phyloP scores from a whole-genome alignment of 2,113 vertebrate species.

The Nothobranchius furzeri region DNA sequence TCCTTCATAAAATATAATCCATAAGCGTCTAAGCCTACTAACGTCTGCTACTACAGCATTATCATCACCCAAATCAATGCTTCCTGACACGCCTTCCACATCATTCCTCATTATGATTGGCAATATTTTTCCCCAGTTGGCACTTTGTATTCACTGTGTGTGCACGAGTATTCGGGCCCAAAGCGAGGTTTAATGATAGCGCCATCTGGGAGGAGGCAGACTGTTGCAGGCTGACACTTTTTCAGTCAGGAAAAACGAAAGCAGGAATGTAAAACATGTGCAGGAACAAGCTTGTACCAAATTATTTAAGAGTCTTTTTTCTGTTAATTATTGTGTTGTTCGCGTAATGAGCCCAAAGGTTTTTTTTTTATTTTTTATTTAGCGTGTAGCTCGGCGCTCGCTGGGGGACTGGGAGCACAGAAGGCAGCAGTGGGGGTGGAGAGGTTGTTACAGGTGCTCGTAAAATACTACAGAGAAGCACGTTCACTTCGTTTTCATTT shows the following conservation, averaged over 20 bases:
- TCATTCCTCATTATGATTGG: conserved; percentile 68
- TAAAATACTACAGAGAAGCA: conserved; percentile 23
- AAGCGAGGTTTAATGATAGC: conserved; percentile 69
- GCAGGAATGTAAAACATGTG: conserved; percentile 55
- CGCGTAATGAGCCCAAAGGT: conserved; percentile 4
- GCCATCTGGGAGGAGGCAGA: conserved; percentile 72
- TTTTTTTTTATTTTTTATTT: neutral
- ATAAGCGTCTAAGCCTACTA: conserved; percentile 27
- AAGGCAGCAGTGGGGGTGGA: neutral
- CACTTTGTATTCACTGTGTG: conserved; percentile 55
- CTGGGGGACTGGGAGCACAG: neutral
- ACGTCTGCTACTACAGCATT: conserved; percentile 57
- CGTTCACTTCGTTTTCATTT: conserved; percentile 17
- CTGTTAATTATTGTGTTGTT: conserved; percentile 34
- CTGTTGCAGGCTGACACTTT: conserved; percentile 52
- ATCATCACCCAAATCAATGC: conserved; percentile 63
- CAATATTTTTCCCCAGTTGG: conserved; percentile 58
- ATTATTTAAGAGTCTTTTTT: conserved; percentile 46
- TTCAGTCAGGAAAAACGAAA: conserved; percentile 38
- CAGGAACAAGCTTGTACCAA: conserved; percentile 32
- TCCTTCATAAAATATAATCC: conserved; percentile 22
- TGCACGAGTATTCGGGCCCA: conserved; percentile 39
- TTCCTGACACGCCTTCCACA: conserved; percentile 47
- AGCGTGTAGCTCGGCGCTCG: conserved; percentile 1
- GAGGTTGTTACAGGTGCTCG: conserved; percentile 22